These are phyloP conservation scores for Hymenochirus boettgeri DNA, from an alignment of 2,113 vertebrate genomes.

Conservation along the genomic window DNA sequence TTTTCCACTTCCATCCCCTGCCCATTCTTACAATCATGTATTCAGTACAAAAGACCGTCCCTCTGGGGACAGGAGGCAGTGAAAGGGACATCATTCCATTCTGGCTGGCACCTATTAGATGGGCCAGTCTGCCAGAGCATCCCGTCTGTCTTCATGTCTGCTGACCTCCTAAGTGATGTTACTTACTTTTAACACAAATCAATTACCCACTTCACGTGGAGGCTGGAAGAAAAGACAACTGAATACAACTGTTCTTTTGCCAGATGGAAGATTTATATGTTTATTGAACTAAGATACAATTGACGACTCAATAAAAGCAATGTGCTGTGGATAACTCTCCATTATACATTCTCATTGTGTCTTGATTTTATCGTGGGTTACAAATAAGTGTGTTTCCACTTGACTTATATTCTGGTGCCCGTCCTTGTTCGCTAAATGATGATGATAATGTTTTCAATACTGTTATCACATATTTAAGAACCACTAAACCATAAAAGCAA, in stretches of 20 bases:
- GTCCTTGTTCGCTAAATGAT: too few relatives aligned
- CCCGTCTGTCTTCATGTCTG: not conserved
- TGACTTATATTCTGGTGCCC: too few relatives aligned
- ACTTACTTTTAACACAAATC: not conserved
- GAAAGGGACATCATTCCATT: not conserved
- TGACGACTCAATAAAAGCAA: too few relatives aligned
- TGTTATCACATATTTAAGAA: too few relatives aligned
- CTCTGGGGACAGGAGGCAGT: constrained; percentile 16
- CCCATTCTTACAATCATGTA: constrained; percentile 11
- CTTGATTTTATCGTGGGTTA: too few relatives aligned
- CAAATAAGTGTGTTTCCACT: too few relatives aligned
- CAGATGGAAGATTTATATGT: not conserved
- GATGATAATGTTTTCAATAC: too few relatives aligned
- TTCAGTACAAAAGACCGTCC: constrained; percentile 12
- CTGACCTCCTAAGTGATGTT: not conserved
- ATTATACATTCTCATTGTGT: too few relatives aligned
- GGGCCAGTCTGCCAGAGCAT: not conserved
- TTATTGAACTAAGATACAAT: not conserved
- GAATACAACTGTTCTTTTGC: not conserved
- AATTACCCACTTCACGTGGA: not conserved
- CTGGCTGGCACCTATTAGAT: not conserved
- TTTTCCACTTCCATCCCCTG: constrained; percentile 12
- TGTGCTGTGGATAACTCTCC: too few relatives aligned
- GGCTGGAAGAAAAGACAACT: not conserved
- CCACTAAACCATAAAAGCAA: too few relatives aligned